Evolutionary conservation across 2,797 vertebrate species (phyloP), one percentile per base, ranked within the genome.

Genomic region (Pipistrellus nathusii): DNA sequence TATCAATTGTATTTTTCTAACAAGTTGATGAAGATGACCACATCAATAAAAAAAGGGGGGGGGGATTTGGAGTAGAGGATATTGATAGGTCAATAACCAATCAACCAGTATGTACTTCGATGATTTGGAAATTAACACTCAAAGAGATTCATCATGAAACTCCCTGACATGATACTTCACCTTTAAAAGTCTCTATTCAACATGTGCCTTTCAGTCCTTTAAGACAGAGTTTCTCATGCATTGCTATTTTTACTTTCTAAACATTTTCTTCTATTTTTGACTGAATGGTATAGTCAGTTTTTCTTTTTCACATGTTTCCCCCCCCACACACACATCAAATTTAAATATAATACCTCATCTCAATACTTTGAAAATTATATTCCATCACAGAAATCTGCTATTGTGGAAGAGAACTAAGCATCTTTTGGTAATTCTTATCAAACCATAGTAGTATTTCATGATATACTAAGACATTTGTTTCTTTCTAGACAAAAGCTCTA

Each of bases 401-500:
- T 11, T 15, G 17, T 15, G 46, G 76, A 55, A 64, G 23, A 64
- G 30, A 87, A 59, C 0, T 21, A 15, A 66, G 21, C 48, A 6
- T 51, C 15, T 72, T 41, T 64, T 17, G 21, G 15, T 14, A 55
- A 27, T 25, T 76, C 41, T 57, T 81, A 62, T 48, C 57, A 75
- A 77, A 77, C 27, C 71, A 20, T 4, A 27, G 15, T 72, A 68
- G 6, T 59, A 21, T 90, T 94, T 85, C 64, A 48, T 73, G 18
- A 55, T 13, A 8, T 68, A 35, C 82, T 88, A 55, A 86, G 57
- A 7, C 69, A 62, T 97, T 89, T 46, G 82, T 97, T 97, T 95
- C 82, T 94, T 97, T 96, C 75, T 96, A 99, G 99, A 98, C 99
- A 71, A 99, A 99, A 98, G 99, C 99, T 78, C 98, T 99, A 93